Percentiles rank a stretch among this genome's conserved stretches.
phyloP scores from a whole-genome alignment of 2,888 invertebrate genomes.

The Diogma glabrata region DNA sequence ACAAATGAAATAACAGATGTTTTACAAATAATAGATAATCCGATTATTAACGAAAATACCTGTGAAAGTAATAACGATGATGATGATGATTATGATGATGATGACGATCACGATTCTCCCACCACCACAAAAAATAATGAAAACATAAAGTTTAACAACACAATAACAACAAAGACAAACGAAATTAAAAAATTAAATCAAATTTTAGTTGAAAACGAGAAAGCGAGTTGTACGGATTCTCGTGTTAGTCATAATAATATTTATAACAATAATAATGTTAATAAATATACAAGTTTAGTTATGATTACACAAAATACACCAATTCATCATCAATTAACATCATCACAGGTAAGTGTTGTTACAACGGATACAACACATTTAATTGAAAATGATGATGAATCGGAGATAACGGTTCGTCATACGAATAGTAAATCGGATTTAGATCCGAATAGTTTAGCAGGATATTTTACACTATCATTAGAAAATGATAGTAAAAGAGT shows the following conservation, averaged over 20 bases:
- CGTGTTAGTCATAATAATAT: not conserved
- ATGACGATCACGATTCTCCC: slow-evolving; percentile 4
- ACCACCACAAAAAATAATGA: slow-evolving; percentile 9
- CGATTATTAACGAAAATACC: slow-evolving; percentile 5
- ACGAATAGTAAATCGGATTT: slow-evolving; percentile 48
- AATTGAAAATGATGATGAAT: slow-evolving; percentile 41
- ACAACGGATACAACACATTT: slow-evolving; percentile 64
- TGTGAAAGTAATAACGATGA: slow-evolving; percentile 9
- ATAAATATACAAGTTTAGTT: slow-evolving; percentile 79
- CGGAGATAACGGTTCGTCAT: slow-evolving; percentile 46
- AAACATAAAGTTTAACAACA: slow-evolving; percentile 26
- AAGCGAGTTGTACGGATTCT: slow-evolving; percentile 14
- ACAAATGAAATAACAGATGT: not conserved
- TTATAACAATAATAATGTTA: slow-evolving; percentile 38
- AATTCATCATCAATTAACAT: slow-evolving; percentile 17
- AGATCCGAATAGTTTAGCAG: slow-evolving; percentile 30
- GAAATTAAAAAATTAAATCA: too few species aligned
- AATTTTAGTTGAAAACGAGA: slow-evolving; percentile 18
- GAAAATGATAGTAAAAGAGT: slow-evolving; percentile 23
- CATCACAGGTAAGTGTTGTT: slow-evolving; percentile 57
- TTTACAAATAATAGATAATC: not conserved
- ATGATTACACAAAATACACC: slow-evolving; percentile 71
- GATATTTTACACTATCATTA: slow-evolving; percentile 37
- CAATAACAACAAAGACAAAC: slow-evolving; percentile 25
- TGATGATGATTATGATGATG: too few species aligned